Conservation (phyloP, 1,140 invertebrate species). For the Carposina sasakii region DNA sequence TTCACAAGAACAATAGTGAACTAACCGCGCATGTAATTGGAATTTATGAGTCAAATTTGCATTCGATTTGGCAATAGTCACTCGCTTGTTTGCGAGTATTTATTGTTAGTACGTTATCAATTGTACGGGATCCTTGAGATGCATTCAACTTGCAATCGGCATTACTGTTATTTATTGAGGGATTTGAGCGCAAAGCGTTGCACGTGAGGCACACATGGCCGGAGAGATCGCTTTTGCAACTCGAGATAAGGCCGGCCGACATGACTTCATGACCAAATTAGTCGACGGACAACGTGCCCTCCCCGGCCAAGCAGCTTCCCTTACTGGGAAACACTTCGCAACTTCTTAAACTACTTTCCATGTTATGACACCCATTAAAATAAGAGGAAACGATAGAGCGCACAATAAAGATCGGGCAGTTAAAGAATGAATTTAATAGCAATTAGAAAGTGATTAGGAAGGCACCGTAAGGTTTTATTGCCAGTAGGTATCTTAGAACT, state of each 20-base stretch:
- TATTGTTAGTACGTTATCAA: not conserved
- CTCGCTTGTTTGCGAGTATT: constrained; percentile 6
- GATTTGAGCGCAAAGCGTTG: constrained; percentile 23
- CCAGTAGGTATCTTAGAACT: too few species aligned
- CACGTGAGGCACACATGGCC: constrained; percentile 28
- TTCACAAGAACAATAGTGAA: constrained; percentile 21
- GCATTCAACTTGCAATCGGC: constrained; percentile 27
- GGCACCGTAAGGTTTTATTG: constrained; percentile 38
- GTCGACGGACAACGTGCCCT: constrained; percentile 3
- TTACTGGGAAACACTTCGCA: too few species aligned
- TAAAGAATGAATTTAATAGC: constrained; percentile 40
- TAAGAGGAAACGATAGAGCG: constrained; percentile 25
- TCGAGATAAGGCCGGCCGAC: constrained; percentile 19
- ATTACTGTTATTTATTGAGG: constrained; percentile 28
- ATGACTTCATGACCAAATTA: constrained; percentile 20
- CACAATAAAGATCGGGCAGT: constrained; percentile 27
- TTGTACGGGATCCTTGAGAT: constrained; percentile 29
- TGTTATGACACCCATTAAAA: too few species aligned
- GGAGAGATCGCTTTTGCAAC: constrained; percentile 18
- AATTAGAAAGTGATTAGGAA: constrained; percentile 41
- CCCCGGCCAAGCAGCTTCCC: not conserved
- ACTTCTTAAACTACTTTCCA: too few species aligned
- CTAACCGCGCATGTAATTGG: constrained; percentile 28
- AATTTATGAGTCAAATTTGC: constrained; percentile 31
- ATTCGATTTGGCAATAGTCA: constrained; percentile 28